Conservation (phyloP, 2,888 invertebrate genomes). For the Amblyteles armatorius region DNA sequence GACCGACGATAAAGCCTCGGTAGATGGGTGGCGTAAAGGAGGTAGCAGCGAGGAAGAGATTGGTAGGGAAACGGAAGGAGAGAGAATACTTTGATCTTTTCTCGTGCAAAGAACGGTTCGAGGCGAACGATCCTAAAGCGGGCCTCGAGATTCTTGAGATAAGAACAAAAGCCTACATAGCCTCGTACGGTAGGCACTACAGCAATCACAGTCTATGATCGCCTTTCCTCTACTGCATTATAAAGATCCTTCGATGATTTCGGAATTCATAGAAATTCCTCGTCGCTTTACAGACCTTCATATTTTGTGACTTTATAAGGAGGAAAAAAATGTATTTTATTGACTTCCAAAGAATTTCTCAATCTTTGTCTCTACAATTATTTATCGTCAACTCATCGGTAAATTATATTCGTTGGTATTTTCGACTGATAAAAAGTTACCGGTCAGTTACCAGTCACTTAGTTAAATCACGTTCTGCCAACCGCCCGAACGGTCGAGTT, state of each 20-base stretch:
- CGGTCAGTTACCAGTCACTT: too few species aligned
- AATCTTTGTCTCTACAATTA: too few species aligned
- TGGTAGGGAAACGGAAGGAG: background rate
- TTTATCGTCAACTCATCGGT: too few species aligned
- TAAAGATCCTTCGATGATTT: background rate
- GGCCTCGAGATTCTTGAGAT: slow-evolving; percentile 39
- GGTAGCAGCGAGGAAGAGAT: slow-evolving; percentile 5
- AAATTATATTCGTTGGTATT: too few species aligned
- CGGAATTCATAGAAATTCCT: background rate
- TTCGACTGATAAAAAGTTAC: too few species aligned
- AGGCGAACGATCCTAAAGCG: background rate
- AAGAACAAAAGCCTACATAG: slow-evolving; percentile 22
- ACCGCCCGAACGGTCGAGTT: too few species aligned
- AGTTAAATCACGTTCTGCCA: too few species aligned
- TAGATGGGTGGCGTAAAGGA: slow-evolving; percentile 17
- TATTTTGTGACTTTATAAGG: background rate
- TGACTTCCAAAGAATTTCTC: too few species aligned
- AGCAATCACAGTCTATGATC: slow-evolving; percentile 18
- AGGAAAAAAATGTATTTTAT: too few species aligned
- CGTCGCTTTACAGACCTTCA: background rate
- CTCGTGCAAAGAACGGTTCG: slow-evolving; percentile 16
- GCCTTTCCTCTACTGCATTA: background rate
- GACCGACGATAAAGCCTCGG: slow-evolving; percentile 30
- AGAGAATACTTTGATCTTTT: slow-evolving; percentile 8
- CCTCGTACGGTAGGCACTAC: background rate